A percentile compares a stretch with the other conserved stretches of the same genome.
These are phyloP conservation scores for Drosophila pectinifera DNA, from an alignment of 1,140 invertebrate species.

Conservation along the genomic window DNA sequence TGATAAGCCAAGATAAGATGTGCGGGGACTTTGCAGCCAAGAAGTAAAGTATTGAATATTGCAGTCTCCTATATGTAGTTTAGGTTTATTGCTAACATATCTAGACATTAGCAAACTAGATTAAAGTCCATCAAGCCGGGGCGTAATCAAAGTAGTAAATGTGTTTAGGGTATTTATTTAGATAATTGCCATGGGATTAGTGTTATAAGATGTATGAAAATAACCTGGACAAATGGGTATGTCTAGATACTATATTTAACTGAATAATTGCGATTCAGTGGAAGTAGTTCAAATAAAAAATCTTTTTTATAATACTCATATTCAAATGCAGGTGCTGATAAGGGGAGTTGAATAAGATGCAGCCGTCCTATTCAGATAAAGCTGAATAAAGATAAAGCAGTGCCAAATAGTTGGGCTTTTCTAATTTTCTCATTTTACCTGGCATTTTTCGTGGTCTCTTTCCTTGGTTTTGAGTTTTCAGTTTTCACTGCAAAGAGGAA, in stretches of 20 bases:
- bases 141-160: background rate
- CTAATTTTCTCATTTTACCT: background rate
- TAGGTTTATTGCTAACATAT: constrained; percentile 8
- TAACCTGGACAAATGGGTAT: background rate
- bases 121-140: background rate
- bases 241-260: background rate
- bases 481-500: constrained; percentile 40
- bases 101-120: constrained; percentile 2
- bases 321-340: constrained; percentile 14
- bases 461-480: background rate
- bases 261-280: background rate
- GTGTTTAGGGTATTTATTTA: constrained; percentile 1
- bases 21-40: constrained; percentile 1
- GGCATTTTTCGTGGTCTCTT: background rate
- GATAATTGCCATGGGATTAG: background rate
- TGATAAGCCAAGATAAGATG: constrained; percentile 41
- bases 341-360: background rate
- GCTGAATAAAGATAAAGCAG: background rate
- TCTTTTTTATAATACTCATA: too few relatives aligned
- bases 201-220: background rate
- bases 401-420: background rate
- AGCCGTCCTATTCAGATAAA: background rate
- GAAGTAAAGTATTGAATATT: constrained; percentile 12
- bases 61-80: constrained; percentile 3
- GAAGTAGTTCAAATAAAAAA: constrained; percentile 1